Conservation (phyloP, 2,113 vertebrate species). For the Tachysurus vachellii region DNA sequence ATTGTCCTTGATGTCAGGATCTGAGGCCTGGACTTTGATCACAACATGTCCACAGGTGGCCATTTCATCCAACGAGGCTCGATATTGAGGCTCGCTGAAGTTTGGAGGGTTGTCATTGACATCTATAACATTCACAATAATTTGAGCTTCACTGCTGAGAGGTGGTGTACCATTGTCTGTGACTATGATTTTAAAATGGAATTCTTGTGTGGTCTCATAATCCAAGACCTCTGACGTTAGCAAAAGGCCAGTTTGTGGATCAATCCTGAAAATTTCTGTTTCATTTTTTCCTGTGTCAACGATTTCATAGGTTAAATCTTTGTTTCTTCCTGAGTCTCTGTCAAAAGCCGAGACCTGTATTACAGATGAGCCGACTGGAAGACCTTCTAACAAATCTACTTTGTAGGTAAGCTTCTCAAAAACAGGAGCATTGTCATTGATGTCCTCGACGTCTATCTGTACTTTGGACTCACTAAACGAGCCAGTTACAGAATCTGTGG, state of each 20-base stretch:
- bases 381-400: constrained; percentile 76
- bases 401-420: constrained; percentile 80
- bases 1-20: constrained; percentile 80
- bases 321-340: constrained; percentile 84
- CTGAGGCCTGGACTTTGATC: constrained; percentile 92
- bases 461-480: constrained; percentile 88
- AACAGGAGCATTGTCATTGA: constrained; percentile 88
- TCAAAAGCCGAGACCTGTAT: constrained; percentile 82
- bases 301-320: constrained; percentile 82
- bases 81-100: constrained; percentile 83
- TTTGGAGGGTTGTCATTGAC: constrained; percentile 93
- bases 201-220: constrained; percentile 81
- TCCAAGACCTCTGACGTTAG: constrained; percentile 82
- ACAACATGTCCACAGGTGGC: constrained; percentile 91
- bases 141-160: constrained; percentile 79
- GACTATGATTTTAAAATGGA: constrained; percentile 83
- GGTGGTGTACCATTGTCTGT: constrained; percentile 81
- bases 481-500: constrained; percentile 89
- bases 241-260: constrained; percentile 81
- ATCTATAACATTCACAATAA: constrained; percentile 84
- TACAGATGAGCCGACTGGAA: constrained; percentile 81
- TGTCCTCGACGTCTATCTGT: constrained; percentile 88
- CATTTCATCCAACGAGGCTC: constrained; percentile 86
- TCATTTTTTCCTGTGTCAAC: constrained; percentile 76
- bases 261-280: constrained; percentile 81